Percentiles rank a stretch among this genome's conserved stretches.
These are phyloP conservation scores for Platysteira castanea DNA, from an alignment of 2,113 vertebrate species.

Conservation along the genomic window DNA sequence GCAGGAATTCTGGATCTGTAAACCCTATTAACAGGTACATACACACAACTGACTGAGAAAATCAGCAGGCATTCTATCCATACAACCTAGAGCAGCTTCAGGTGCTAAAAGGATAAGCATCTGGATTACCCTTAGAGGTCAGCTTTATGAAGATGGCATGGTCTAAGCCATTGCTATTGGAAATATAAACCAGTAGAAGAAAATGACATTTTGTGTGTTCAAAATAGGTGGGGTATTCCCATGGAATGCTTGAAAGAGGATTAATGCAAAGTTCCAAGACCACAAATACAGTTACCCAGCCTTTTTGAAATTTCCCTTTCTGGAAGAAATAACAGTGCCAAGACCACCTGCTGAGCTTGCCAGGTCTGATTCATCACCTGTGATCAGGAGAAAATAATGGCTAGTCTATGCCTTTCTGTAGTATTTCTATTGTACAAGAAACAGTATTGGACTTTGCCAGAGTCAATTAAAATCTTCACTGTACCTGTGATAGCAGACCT, in stretches of 20 bases:
- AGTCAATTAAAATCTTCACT: neutral
- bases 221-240: neutral
- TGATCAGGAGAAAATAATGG: neutral
- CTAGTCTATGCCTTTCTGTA: neutral
- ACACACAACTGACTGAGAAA: neutral
- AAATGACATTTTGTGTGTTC: neutral
- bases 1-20: neutral
- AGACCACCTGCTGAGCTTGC: neutral
- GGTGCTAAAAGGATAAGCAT: neutral
- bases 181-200: rapidly evolving
- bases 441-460: neutral
- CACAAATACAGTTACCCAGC: neutral
- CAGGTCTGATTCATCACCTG: neutral
- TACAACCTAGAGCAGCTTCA: neutral
- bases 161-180: neutral
- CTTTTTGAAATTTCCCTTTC: neutral
- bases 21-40: neutral
- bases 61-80: neutral
- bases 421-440: neutral
- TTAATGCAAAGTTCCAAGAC: neutral
- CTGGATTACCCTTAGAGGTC: neutral
- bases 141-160: neutral
- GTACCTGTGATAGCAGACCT: neutral
- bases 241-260: neutral
- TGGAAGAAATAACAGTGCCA: neutral